Evolutionary conservation across 2,113 vertebrate genomes (phyloP).

Genomic region (Beaufortia kweichowensis): DNA sequence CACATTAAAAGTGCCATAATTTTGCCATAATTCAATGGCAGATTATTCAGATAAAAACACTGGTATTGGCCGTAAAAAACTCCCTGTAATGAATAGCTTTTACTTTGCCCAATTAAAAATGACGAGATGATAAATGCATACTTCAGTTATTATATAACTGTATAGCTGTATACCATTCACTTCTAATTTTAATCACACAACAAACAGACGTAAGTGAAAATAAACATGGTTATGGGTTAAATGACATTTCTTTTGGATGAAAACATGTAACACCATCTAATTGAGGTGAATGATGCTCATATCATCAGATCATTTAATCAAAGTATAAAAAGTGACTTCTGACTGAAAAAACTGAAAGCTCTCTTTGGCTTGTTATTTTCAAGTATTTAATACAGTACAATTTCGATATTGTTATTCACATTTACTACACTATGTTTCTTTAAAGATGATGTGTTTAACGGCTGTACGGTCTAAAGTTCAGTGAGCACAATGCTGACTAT

Average conservation of each 20-base stretch:
- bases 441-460: not conserved
- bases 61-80: not conserved
- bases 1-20: no score
- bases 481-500: not conserved
- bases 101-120: conserved; percentile 50
- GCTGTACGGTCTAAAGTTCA: not conserved
- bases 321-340: not conserved
- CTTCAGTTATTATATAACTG: conserved; percentile 54
- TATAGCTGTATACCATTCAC: conserved; percentile 2
- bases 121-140: conserved; percentile 53
- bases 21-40: not conserved
- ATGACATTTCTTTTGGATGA: not conserved
- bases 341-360: not conserved
- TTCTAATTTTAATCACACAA: not conserved
- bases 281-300: not conserved
- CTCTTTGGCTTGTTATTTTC: not conserved
- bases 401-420: not conserved
- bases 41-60: not conserved
- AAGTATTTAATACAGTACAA: no score
- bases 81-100: conserved; percentile 18
- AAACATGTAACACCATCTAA: not conserved
- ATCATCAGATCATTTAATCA: not conserved
- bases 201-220: not conserved
- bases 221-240: no score
- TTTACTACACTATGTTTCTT: not conserved